phyloP scores from a whole-genome alignment of 2,797 vertebrate species.

The Syngnathus rostellatus region DNA sequence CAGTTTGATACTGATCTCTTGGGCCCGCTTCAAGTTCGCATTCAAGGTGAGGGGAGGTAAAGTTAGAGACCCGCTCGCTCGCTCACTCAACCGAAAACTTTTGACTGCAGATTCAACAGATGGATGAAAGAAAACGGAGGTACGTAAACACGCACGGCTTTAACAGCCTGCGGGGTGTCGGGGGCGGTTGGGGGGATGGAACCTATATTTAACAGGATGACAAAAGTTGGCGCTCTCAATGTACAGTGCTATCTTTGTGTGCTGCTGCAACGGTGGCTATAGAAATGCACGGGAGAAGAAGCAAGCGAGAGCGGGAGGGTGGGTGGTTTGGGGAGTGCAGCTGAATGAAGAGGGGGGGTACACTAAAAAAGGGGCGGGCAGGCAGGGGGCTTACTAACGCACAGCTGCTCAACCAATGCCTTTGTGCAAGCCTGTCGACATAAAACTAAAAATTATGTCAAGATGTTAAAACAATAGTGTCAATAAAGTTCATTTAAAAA shows the following conservation, averaged over 20 bases:
- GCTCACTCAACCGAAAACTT: neutral
- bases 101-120: neutral
- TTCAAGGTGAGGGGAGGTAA: neutral
- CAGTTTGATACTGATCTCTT: neutral
- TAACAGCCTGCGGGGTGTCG: conserved; percentile 38
- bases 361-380: conserved; percentile 18
- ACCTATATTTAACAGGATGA: conserved; percentile 75
- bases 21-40: neutral
- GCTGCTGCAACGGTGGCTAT: conserved; percentile 46
- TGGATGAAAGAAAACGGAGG: neutral
- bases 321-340: neutral
- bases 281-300: conserved; percentile 66
- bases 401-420: conserved; percentile 75
- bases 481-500: conserved; percentile 46
- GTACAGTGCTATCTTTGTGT: conserved; percentile 76
- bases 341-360: conserved; percentile 37
- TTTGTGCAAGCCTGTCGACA: conserved; percentile 43
- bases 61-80: neutral
- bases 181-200: conserved; percentile 10
- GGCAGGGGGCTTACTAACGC: conserved; percentile 47
- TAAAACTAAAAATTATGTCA: conserved; percentile 25
- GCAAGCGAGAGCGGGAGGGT: conserved; percentile 13
- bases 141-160: conserved; percentile 40
- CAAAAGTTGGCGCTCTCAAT: conserved; percentile 76
- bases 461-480: conserved; percentile 42